phyloP scores from a whole-genome alignment of 2,797 vertebrate genomes.

The Pterois miles region DNA sequence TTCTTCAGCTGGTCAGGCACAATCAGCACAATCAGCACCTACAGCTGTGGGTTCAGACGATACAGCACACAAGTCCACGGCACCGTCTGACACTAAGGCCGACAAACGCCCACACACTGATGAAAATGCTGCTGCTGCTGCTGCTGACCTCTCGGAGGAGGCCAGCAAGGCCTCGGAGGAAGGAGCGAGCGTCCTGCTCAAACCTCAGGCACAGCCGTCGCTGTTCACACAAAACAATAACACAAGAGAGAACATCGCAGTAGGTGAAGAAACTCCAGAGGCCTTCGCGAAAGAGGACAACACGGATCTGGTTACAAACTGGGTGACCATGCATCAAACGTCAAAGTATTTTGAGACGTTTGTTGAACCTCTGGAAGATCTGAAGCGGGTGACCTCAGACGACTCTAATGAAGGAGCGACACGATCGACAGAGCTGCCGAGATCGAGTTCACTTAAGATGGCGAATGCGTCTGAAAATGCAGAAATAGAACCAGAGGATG shows the following conservation, averaged over 20 bases:
- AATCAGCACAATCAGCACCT: not conserved
- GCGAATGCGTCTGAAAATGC: not conserved
- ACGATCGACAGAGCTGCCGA: slow-evolving; percentile 4
- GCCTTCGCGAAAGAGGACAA: slow-evolving; percentile 61
- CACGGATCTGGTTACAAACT: slow-evolving; percentile 79
- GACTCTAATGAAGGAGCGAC: not conserved
- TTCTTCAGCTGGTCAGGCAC: slow-evolving; percentile 11
- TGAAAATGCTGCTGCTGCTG: not conserved
- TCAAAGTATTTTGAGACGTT: slow-evolving; percentile 82
- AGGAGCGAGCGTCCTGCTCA: slow-evolving; percentile 66
- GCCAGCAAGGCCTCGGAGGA: slow-evolving; percentile 69
- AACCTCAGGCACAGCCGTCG: slow-evolving; percentile 54
- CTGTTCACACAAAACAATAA: slow-evolving; percentile 20
- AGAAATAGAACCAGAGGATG: slow-evolving; percentile 17
- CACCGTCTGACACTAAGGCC: not conserved
- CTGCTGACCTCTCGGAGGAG: slow-evolving; percentile 41
- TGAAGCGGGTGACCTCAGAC: slow-evolving; percentile 38
- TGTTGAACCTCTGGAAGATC: slow-evolving; percentile 80
- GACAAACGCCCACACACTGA: not conserved
- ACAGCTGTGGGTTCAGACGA: not conserved
- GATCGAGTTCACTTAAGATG: slow-evolving; percentile 36
- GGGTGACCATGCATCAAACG: slow-evolving; percentile 78
- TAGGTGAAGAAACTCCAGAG: slow-evolving; percentile 40
- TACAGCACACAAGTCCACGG: not conserved
- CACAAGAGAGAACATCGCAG: not conserved